phyloP scores from a whole-genome alignment of 1,140 invertebrate genomes.

The Venustaconcha ellipsiformis region DNA sequence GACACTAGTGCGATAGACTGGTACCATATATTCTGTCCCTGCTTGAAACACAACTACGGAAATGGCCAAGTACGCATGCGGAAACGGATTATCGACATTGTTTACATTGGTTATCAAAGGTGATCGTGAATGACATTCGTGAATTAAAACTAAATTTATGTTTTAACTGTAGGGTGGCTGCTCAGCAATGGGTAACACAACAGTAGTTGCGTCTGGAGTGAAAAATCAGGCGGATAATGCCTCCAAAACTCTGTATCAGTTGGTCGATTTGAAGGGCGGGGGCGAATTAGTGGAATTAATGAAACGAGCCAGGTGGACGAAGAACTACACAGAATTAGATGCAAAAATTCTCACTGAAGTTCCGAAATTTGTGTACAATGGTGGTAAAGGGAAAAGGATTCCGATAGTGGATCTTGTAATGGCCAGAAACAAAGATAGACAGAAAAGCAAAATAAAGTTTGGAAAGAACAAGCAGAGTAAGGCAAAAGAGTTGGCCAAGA shows the following conservation, averaged over 20 bases:
- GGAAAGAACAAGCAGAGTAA: constrained; percentile 54
- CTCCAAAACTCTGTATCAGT: constrained; percentile 56
- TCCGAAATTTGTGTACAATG: constrained; percentile 93
- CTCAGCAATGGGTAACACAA: constrained; percentile 55
- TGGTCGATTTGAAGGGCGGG: constrained; percentile 76
- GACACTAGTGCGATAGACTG: not conserved
- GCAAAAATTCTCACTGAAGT: constrained; percentile 81
- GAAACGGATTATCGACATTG: not conserved
- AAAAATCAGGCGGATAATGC: constrained; percentile 60
- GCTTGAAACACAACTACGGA: not conserved
- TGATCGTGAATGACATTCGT: not conserved
- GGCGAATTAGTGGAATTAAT: constrained; percentile 93
- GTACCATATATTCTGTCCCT: not conserved
- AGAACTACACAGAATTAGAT: constrained; percentile 73
- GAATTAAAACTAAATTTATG: not conserved
- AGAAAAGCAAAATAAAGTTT: constrained; percentile 43
- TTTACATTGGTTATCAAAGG: not conserved
- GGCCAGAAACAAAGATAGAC: constrained; percentile 78
- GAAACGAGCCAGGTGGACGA: constrained; percentile 76
- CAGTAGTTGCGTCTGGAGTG: constrained; percentile 55
- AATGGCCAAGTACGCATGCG: constrained; percentile 21
- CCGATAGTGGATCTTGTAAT: constrained; percentile 89
- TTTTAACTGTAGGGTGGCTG: too few species aligned
- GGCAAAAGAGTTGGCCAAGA: constrained; percentile 49
- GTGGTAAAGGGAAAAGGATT: constrained; percentile 88